A percentile compares a stretch with the other conserved stretches of the same genome.
phyloP scores from a whole-genome alignment of 2,888 invertebrate genomes.

The Drepana falcataria region DNA sequence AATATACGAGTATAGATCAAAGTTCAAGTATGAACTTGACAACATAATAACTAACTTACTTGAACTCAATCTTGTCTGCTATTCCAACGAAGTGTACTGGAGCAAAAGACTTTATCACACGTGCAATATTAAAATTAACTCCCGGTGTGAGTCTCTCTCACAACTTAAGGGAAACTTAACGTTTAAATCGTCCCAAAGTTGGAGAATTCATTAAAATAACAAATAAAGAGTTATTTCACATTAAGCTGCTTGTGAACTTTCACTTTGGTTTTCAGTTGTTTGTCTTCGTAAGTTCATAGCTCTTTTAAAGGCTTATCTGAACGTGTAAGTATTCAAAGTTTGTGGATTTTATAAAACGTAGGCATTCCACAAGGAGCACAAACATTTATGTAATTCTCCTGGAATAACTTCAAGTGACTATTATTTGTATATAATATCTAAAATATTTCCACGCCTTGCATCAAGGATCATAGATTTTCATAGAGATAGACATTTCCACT shows the following conservation, averaged over 20 bases:
- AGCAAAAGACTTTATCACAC: not conserved
- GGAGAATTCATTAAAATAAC: conserved; percentile 17
- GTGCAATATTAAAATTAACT: not conserved
- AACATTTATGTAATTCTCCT: too few species aligned
- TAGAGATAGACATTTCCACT: too few species aligned
- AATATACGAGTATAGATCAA: too few species aligned
- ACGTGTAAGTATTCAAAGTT: conserved; percentile 14
- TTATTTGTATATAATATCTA: too few species aligned
- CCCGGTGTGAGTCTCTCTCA: too few species aligned
- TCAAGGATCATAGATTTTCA: too few species aligned
- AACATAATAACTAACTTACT: not conserved
- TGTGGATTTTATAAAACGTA: conserved; percentile 11
- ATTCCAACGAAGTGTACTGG: not conserved
- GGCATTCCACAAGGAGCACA: too few species aligned
- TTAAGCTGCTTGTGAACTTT: conserved; percentile 25
- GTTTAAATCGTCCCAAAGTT: conserved; percentile 14
- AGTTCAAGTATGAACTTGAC: too few species aligned
- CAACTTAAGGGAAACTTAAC: conserved; percentile 10
- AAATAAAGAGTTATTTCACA: conserved; percentile 5
- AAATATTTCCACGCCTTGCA: too few species aligned
- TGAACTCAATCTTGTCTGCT: not conserved
- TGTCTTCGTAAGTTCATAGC: conserved; percentile 21
- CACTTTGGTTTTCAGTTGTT: conserved; percentile 22
- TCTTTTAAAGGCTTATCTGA: conserved; percentile 21
- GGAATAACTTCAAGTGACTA: too few species aligned